Evolutionary conservation across 2,797 vertebrate species (phyloP).

Genomic region (Alcedo atthis): DNA sequence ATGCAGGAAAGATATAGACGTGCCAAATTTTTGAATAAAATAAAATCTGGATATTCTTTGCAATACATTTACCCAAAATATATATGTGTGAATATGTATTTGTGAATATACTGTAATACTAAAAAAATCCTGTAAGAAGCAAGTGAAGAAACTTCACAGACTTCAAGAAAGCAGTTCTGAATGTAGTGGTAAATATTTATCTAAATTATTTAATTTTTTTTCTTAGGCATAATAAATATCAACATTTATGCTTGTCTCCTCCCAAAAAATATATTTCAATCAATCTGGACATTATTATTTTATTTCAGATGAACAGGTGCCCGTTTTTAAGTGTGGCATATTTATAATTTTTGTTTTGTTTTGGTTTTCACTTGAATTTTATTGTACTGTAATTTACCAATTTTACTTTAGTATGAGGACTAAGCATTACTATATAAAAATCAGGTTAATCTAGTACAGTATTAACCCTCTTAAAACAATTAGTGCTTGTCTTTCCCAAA

Average conservation of each 20-base stretch:
- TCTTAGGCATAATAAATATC: not conserved
- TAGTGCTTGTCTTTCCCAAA: not conserved
- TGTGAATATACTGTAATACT: not conserved
- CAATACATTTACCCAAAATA: not conserved
- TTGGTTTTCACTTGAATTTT: not conserved
- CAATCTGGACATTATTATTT: not conserved
- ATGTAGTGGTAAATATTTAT: not conserved
- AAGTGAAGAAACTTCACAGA: not conserved
- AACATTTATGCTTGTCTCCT: not conserved
- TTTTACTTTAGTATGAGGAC: not conserved
- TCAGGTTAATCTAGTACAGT: not conserved
- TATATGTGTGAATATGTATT: too few relatives aligned
- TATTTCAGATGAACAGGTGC: not conserved
- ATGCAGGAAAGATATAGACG: not conserved
- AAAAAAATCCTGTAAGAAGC: not conserved
- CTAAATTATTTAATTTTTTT: not conserved
- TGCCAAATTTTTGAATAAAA: not conserved
- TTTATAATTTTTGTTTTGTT: not conserved
- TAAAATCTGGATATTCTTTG: not conserved
- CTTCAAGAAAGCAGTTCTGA: not conserved
- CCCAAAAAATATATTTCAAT: not conserved
- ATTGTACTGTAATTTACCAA: not conserved
- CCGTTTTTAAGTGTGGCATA: not conserved
- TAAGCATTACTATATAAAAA: not conserved
- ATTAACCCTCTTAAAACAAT: not conserved